Evolutionary conservation across 2,113 vertebrate species (phyloP).

Genomic region (Parus major): DNA sequence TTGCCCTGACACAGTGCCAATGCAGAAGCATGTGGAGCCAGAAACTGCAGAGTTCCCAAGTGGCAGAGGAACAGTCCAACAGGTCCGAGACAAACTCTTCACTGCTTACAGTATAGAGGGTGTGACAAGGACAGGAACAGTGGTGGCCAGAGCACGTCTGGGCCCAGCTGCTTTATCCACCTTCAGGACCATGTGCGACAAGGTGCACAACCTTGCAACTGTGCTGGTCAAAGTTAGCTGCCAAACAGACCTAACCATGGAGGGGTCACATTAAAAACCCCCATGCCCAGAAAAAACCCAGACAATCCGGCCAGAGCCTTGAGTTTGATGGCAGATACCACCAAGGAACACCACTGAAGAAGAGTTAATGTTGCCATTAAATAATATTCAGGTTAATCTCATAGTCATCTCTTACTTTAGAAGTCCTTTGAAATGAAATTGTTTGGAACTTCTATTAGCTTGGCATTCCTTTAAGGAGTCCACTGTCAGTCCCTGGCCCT

Average conservation of each 20-base stretch:
- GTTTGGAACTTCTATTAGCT: slow-evolving; percentile 65
- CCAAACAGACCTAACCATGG: not conserved
- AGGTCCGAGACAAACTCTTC: not conserved
- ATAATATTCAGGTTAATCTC: slow-evolving; percentile 30
- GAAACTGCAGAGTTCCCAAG: not conserved
- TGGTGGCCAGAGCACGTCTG: not conserved
- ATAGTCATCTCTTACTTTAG: slow-evolving; percentile 41
- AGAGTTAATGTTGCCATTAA: slow-evolving; percentile 55
- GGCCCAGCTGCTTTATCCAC: not conserved
- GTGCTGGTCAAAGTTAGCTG: fast-evolving
- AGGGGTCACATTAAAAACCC: not conserved
- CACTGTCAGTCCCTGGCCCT: slow-evolving; percentile 66
- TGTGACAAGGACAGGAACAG: not conserved
- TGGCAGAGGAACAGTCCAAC: not conserved
- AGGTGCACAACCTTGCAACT: not conserved
- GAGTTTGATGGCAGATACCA: not conserved
- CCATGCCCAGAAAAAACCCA: not conserved
- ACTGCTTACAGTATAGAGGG: not conserved
- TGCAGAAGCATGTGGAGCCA: not conserved
- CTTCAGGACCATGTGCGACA: fast-evolving
- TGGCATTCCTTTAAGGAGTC: slow-evolving; percentile 66
- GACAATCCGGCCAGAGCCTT: not conserved
- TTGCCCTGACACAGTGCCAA: fast-evolving
- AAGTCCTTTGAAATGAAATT: slow-evolving; percentile 36
- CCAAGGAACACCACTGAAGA: not conserved